phyloP scores from a whole-genome alignment of 2,113 vertebrate genomes.

The Phalacrocorax brasilianus region DNA sequence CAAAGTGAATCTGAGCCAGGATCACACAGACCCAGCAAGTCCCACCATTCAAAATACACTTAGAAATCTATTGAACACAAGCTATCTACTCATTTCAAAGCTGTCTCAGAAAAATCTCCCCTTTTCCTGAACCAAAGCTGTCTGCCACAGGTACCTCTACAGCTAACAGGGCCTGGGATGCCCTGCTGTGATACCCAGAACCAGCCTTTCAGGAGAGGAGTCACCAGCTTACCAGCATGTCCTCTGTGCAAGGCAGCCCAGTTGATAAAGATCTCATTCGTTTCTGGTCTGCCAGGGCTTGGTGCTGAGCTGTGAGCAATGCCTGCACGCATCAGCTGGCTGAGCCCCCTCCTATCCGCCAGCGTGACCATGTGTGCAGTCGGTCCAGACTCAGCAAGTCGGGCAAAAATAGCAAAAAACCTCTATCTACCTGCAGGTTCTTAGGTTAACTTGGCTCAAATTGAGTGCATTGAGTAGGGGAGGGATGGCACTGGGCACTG shows the following conservation, averaged over 20 bases:
- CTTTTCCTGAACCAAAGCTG: neutral
- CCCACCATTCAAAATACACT: neutral
- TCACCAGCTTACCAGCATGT: neutral
- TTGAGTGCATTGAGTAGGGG: neutral
- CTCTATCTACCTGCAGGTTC: neutral
- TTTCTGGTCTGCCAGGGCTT: neutral
- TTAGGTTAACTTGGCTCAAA: neutral
- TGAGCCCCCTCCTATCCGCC: neutral
- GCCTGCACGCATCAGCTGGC: neutral
- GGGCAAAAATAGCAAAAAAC: neutral
- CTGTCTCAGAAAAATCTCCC: neutral
- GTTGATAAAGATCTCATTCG: neutral
- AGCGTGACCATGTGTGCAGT: accelerated
- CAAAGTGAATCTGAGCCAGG: neutral
- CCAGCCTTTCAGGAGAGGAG: neutral
- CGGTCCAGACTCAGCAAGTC: neutral
- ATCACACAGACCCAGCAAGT: neutral
- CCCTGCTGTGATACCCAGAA: neutral
- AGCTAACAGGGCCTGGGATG: neutral
- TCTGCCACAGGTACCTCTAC: neutral
- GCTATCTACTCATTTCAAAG: neutral
- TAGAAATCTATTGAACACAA: neutral
- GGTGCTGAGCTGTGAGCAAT: neutral
- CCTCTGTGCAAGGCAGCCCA: neutral
- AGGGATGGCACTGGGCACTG: neutral